Evolutionary conservation across 2,888 invertebrate species (phyloP), one percentile per base, ranked within the genome.

Genomic region (Emesis furor): DNA sequence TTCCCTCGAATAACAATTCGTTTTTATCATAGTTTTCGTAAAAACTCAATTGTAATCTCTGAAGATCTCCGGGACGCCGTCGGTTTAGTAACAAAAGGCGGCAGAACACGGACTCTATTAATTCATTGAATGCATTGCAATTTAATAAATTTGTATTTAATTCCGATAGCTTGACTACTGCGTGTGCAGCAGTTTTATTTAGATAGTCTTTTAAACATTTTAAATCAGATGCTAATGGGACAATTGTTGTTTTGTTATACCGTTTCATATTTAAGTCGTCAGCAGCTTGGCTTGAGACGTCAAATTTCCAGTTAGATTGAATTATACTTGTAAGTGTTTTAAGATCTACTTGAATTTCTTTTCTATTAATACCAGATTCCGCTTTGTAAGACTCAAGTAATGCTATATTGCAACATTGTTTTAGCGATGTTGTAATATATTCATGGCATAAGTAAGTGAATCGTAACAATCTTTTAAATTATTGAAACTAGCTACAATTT

Each of bases 351-450:
- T 37, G 37, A 37, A 37, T 37, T 37, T 37, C 37, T 37, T 37
- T 37, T 37, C 37, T 37, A 7, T 37, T 37, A 37, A 37, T 37
- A 37, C 39, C 39, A 8, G 39, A 7, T 39, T 39, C 8, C 39
- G 39, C 8, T 8, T 79, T 71, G 37, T 67, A 74, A 78, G 24
- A 77, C 76, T 80, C 24, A 78, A 82, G 71, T 83, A 88, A 78
- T 65, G 86, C 88, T 78, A 85, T 82, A 80, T 68, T 84, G 35
- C 85, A 86, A 79, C 86, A 88, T 79, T 88, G 86, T 78, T 88
- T 88, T 68, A 85, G 65, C 32, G 79, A 81, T 62, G 83, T 83
- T 30, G 78, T 76, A 79, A 86, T 85, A 86, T 85, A 24, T 24
- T 88, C 88, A 88, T 86, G 42, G 85, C 86, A 80, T 79, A 86